Percentiles rank a stretch among this genome's conserved stretches.
phyloP scores from a whole-genome alignment of 2,797 vertebrate genomes.

The Sebastes iracundus region DNA sequence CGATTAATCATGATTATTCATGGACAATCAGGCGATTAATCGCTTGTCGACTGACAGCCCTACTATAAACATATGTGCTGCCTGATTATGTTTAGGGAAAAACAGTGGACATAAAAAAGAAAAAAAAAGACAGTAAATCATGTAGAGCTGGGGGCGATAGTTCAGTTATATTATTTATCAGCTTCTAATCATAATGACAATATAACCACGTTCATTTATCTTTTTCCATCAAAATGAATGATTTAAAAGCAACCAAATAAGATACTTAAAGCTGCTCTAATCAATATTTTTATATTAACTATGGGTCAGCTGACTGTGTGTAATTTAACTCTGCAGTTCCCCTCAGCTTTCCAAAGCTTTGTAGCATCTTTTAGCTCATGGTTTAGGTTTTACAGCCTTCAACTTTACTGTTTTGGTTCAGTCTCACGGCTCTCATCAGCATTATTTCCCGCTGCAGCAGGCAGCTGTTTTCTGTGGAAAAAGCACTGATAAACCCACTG shows the following conservation, averaged over 20 bases:
- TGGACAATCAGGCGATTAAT: too few species aligned
- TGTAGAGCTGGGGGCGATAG: neutral
- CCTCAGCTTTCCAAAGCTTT: neutral
- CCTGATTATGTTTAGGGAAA: neutral
- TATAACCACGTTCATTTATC: neutral
- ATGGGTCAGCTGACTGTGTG: neutral
- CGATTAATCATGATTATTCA: too few species aligned
- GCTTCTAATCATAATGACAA: neutral
- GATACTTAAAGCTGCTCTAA: neutral
- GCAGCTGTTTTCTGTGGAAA: neutral
- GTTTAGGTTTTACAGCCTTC: neutral
- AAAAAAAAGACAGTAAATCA: neutral
- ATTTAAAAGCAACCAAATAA: neutral
- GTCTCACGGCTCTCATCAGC: neutral
- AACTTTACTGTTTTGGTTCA: neutral
- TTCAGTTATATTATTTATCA: neutral
- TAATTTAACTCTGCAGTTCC: neutral
- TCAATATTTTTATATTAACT: neutral
- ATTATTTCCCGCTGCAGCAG: neutral
- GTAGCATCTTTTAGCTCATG: neutral
- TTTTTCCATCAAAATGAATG: neutral
- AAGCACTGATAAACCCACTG: neutral
- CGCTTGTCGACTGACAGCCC: too few species aligned
- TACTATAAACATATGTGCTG: neutral
- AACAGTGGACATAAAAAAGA: neutral